Percentiles rank a stretch among this genome's conserved stretches.
phyloP scores from a whole-genome alignment of 1,140 invertebrate genomes.

The Pseudomyrmex gracilis region DNA sequence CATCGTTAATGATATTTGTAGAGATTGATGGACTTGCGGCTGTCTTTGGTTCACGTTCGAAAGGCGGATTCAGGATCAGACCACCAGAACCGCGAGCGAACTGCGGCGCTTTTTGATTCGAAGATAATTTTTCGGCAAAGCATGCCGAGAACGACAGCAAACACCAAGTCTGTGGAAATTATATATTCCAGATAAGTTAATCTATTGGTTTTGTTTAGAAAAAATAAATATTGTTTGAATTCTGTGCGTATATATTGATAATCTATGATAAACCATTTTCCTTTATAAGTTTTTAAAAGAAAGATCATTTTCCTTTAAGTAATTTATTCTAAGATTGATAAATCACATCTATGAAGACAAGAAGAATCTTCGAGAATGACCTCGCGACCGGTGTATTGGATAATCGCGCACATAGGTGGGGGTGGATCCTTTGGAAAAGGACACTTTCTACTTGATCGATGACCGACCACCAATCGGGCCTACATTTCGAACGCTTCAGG shows the following conservation, averaged over 20 bases:
- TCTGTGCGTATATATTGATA: too few relatives aligned
- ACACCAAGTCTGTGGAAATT: conserved; percentile 51
- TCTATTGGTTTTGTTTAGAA: too few relatives aligned
- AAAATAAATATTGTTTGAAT: too few relatives aligned
- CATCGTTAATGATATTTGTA: conserved; percentile 48
- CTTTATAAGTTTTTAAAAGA: too few relatives aligned
- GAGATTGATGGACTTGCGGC: conserved; percentile 45
- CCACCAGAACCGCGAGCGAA: conserved; percentile 80
- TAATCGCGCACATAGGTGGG: conserved; percentile 16
- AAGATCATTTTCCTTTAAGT: background rate
- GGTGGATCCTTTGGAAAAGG: conserved; percentile 41
- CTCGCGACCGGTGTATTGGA: conserved; percentile 46
- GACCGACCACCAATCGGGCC: background rate
- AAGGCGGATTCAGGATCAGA: conserved; percentile 74
- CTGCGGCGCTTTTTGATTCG: conserved; percentile 80
- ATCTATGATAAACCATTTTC: too few relatives aligned
- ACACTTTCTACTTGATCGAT: conserved; percentile 65
- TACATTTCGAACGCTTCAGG: conserved; percentile 45
- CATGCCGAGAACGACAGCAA: conserved; percentile 58
- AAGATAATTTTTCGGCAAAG: conserved; percentile 76
- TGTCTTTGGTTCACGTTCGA: conserved; percentile 56
- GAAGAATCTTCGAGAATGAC: conserved; percentile 43
- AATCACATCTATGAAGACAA: background rate
- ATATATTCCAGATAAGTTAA: background rate
- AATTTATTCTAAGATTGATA: conserved; percentile 2